These are phyloP conservation scores for Lithophane semibrunnea DNA, from an alignment of 2,888 invertebrate genomes.

Conservation along the genomic window DNA sequence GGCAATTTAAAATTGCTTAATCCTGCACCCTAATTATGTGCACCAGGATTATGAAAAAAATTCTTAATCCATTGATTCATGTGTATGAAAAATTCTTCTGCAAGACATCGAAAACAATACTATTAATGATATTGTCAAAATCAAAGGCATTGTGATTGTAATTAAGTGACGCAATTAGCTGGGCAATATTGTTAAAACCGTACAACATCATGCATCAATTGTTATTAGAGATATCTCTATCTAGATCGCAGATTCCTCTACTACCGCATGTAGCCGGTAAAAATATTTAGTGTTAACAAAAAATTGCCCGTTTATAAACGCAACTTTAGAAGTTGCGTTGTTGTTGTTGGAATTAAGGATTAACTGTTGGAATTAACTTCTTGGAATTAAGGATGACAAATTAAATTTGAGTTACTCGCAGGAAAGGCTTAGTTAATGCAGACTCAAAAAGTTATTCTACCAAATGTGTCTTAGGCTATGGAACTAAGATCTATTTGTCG, in stretches of 20 bases:
- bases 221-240: background rate
- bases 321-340: too few species aligned
- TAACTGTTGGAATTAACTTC: too few species aligned
- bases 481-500: background rate
- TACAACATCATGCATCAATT: background rate
- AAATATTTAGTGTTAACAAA: background rate
- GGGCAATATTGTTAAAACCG: background rate
- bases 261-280: background rate
- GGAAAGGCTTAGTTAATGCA: slow-evolving; percentile 2
- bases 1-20: background rate
- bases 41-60: too few species aligned
- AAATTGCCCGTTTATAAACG: too few species aligned
- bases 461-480: background rate
- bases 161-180: too few species aligned
- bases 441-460: background rate
- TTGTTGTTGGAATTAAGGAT: too few species aligned
- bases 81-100: too few species aligned
- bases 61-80: too few species aligned
- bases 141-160: too few species aligned
- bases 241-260: background rate
- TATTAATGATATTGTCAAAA: too few species aligned
- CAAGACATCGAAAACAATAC: too few species aligned
- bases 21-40: too few species aligned
- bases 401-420: slow-evolving; percentile 20
- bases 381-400: background rate